Base-by-base conservation (phyloP, 2,888 invertebrate species). In the Pachycephus smyrnensis region DNA sequence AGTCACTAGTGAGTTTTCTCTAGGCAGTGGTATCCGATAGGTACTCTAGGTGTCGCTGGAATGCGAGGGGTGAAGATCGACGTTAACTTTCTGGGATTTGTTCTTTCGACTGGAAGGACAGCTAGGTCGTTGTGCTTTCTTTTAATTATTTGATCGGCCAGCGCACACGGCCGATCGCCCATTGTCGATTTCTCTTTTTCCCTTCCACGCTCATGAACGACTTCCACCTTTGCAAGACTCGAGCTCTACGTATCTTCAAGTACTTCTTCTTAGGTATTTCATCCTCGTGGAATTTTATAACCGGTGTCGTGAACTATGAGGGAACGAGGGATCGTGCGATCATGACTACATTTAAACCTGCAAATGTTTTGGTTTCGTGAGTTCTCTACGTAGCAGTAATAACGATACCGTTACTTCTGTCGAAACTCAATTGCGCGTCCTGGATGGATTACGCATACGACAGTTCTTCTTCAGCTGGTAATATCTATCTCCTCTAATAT, bases 381-480 rank as follows among this genome's bases (percentile, higher is more conserved):
- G 81, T 85, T 83, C 84, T 83, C 84, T 85, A 36, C n/a, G 12
- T 75, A 75, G 69, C 31, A 76, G 33, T 76, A 86, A 85, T 85
- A 86, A 86, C 84, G 83, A 83, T 85, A 86, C 85, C 85, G 85
- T 85, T 85, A 85, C 82, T 85, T 83, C 83, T 85, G 84, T 85
- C 85, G 85, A 85, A 85, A 85, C 85, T 85, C 83, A 85, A 85
- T 85, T 85, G 85, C 85, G 85, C 84, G 55, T 55, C 83, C 83
- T 81, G 85, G 84, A 85, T 85, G 84, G 83, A 85, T 84, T 81
- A 85, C 82, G 80, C 84, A 23, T 23, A 55, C 55, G 55, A 55
- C 23, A 55, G 23, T 55, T 55, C 55, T 55, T 55, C 23, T 23
- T 55, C 55, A 23, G 23, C 23, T 23, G 55, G 23, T 23, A 55